Base-by-base conservation (phyloP, 2,888 invertebrate species). In the Dynastes hyllus region DNA sequence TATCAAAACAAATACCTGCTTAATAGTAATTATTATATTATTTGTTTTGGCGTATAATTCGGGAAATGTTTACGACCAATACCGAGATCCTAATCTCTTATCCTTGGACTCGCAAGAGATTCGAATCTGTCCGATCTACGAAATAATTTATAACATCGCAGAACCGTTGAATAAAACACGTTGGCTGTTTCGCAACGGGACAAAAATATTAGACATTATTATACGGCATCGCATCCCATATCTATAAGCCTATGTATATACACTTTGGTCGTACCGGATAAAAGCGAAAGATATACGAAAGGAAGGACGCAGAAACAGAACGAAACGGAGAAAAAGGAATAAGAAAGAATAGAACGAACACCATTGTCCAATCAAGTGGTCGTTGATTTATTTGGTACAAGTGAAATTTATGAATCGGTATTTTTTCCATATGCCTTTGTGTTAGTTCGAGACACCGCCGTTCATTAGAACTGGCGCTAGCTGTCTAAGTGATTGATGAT, bases 401-500 rank as follows among this genome's bases (percentile, higher is more conserved):
- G 83, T 82, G 81, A 82, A 82, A 84, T 84, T 83, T 84, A 83
- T 83, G 84, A 82, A 83, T 83, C 82, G 58, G 76, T 76, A 70
- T 76, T 76, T 76, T 66, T 82, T 82, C 81, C 82, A 82, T 81
- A 81, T 81, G 81, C 81, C 84, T 84, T 84, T 84, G 84, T 83
- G 82, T 82, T 82, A 80, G 77, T 81, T 79, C 80, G 81, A 83
- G 84, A 84, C 85, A 84, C 84, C 85, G 85, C 82, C 84, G 83
- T 83, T 83, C 85, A 84, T 85, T 84, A 85, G 84, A 81, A 81
- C 83, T 84, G 84, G 84, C 85, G 85, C 84, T 85, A 79, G 83
- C 82, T 81, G 84, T 83, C 84, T 81, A 76, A 73, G 79, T 84
- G 84, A 84, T 84, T 84, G 83, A 83, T 83, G 81, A 82, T 80